phyloP scores from a whole-genome alignment of 2,113 vertebrate genomes.

The Tenebrosternarchus preto region DNA sequence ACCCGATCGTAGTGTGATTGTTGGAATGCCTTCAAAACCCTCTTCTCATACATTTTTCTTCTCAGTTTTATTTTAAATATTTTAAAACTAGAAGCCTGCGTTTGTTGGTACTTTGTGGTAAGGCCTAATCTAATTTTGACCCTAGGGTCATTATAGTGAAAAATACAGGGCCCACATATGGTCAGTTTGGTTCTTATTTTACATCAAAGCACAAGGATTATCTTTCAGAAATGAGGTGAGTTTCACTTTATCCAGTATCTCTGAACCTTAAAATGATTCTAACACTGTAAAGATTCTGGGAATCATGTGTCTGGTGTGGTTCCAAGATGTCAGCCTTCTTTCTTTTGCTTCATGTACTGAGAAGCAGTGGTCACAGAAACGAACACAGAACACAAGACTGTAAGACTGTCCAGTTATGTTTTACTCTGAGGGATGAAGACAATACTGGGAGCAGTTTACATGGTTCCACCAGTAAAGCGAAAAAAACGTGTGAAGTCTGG shows the following conservation, averaged over 20 bases:
- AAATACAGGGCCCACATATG: not conserved
- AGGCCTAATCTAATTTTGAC: not conserved
- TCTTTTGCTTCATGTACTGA: not conserved
- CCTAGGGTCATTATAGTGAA: not conserved
- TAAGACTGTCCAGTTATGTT: conserved; percentile 8
- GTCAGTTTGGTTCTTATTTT: not conserved
- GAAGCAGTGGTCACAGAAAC: conserved; percentile 26
- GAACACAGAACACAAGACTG: conserved; percentile 26
- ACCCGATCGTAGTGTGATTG: not conserved
- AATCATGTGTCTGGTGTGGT: conserved; percentile 3
- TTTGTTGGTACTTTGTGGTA: not conserved
- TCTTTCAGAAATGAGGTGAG: conserved; percentile 23
- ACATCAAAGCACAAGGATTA: conserved; percentile 3
- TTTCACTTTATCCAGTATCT: conserved; percentile 10
- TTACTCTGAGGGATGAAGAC: not conserved
- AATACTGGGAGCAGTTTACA: not conserved
- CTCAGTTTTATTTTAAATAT: not conserved
- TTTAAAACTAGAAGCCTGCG: not conserved
- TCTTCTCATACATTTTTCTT: not conserved
- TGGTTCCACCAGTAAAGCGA: not conserved
- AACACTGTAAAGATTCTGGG: conserved; percentile 21
- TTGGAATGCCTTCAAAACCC: not conserved
- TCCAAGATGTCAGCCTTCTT: not conserved
- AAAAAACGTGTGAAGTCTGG: not conserved
- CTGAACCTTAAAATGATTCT: conserved; percentile 28